Evolutionary conservation across 2,888 invertebrate genomes (phyloP).

Genomic region (Netelia melanura): DNA sequence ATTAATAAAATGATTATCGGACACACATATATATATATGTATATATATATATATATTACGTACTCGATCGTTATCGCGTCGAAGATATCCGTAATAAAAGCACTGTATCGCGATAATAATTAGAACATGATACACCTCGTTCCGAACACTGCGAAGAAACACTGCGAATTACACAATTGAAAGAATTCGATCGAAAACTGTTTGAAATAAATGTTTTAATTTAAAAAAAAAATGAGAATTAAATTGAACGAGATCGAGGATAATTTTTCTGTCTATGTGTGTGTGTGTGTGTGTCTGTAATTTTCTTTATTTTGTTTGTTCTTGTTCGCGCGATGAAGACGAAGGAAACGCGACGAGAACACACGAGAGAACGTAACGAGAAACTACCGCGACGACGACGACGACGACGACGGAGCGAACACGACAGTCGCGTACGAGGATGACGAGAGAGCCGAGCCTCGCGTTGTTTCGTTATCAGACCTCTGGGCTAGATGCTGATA

Average conservation of each 20-base stretch:
- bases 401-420: constrained; percentile 10
- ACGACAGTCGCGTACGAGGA: constrained; percentile 59
- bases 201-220: neutral
- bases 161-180: neutral
- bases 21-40: neutral
- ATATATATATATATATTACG: constrained; percentile 10
- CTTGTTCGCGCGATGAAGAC: constrained; percentile 22
- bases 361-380: constrained; percentile 28
- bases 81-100: constrained; percentile 13
- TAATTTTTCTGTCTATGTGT: neutral
- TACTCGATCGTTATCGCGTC: constrained; percentile 8
- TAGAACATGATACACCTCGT: too few species aligned
- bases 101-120: neutral
- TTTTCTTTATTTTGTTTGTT: constrained; percentile 1
- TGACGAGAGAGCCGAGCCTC: constrained; percentile 57
- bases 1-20: neutral
- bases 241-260: neutral
- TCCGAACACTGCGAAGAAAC: neutral
- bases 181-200: neutral
- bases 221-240: neutral
- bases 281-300: too few species aligned
- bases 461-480: constrained; percentile 75
- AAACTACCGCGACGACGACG: constrained; percentile 31
- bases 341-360: neutral
- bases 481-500: constrained; percentile 77